Conservation (phyloP, 2,888 invertebrate species). For the Leptopilina drosophilae region DNA sequence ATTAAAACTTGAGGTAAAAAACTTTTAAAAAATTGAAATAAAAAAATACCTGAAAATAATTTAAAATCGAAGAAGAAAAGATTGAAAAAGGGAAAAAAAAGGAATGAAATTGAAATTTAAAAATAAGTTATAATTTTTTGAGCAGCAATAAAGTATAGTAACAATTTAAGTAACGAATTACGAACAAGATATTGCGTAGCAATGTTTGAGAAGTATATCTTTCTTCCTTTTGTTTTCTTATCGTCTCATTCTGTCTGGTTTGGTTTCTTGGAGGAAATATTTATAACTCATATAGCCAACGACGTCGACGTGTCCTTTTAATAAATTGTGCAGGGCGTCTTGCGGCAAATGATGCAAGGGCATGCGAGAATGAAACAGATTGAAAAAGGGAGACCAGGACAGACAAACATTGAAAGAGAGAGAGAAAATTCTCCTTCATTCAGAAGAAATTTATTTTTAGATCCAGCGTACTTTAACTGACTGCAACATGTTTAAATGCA, state of each 20-base stretch:
- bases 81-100: not conserved
- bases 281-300: constrained; percentile 23
- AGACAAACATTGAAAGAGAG: not conserved
- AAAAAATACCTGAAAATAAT: no score
- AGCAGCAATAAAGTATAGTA: not conserved
- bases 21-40: no score
- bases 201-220: not conserved
- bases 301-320: constrained; percentile 23
- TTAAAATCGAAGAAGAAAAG: not conserved
- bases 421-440: constrained; percentile 30
- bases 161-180: not conserved
- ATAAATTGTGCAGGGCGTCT: constrained; percentile 39
- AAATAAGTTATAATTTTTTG: not conserved
- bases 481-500: constrained; percentile 14
- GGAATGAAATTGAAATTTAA: not conserved
- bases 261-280: constrained; percentile 34
- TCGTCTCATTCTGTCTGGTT: constrained; percentile 38
- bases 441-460: constrained; percentile 33
- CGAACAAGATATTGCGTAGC: constrained; percentile 1
- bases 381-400: not conserved
- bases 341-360: constrained; percentile 40
- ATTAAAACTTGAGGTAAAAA: no score
- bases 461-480: constrained; percentile 27
- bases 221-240: constrained; percentile 22
- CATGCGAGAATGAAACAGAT: constrained; percentile 18